Conservation (phyloP, 1,140 invertebrate species). For the Acromyrmex echinatior region DNA sequence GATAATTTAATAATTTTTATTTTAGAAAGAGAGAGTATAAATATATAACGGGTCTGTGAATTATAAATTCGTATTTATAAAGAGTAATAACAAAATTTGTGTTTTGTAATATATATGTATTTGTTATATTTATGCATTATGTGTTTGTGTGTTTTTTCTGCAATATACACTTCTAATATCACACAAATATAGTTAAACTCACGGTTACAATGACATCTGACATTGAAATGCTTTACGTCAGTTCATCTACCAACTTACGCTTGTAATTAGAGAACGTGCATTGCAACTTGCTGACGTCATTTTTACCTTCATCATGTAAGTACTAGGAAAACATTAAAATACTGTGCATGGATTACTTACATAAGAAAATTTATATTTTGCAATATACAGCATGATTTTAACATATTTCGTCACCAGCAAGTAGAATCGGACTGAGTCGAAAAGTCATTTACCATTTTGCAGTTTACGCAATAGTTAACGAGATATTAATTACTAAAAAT, state of each 20-base stretch:
- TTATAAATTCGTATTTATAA: neutral
- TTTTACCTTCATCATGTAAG: neutral
- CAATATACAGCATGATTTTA: neutral
- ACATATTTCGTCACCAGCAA: too few relatives aligned
- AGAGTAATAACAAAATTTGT: neutral
- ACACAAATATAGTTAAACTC: neutral
- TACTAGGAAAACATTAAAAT: neutral
- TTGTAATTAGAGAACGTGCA: neutral
- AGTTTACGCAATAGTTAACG: too few relatives aligned
- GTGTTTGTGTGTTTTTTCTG: neutral
- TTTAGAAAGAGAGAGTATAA: neutral
- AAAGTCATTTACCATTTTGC: too few relatives aligned
- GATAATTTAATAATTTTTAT: neutral
- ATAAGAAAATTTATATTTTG: conserved; percentile 1
- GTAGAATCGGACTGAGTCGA: too few relatives aligned
- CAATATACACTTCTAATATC: neutral
- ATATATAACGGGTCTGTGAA: neutral
- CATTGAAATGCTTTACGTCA: conserved; percentile 1
- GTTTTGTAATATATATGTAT: neutral
- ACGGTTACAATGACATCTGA: neutral
- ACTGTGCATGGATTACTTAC: neutral
- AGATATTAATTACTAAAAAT: too few relatives aligned
- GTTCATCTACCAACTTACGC: neutral
- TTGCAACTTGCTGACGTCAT: neutral
- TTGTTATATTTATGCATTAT: neutral